A percentile compares a stretch with the other conserved stretches of the same genome.
phyloP scores from a whole-genome alignment of 2,113 vertebrate species.

The Aphyosemion australe region DNA sequence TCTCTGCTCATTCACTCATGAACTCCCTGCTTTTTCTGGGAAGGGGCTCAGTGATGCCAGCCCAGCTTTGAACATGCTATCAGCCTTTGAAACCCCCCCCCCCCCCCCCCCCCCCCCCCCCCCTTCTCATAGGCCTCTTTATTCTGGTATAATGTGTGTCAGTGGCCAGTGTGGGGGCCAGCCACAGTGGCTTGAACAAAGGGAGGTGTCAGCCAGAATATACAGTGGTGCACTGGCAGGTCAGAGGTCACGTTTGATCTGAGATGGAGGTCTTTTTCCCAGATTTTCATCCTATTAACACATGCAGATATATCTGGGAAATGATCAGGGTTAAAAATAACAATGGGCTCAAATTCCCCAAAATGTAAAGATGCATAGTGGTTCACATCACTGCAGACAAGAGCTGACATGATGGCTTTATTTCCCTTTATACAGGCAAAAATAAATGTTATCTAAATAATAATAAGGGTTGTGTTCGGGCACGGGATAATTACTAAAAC shows the following conservation, averaged over 20 bases:
- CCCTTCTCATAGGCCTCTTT: slow-evolving; percentile 32
- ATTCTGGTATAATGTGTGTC: slow-evolving; percentile 44
- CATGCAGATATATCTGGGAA: slow-evolving; percentile 69
- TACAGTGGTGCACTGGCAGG: slow-evolving; percentile 55
- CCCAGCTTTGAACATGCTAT: slow-evolving; percentile 37
- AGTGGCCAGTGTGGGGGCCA: slow-evolving; percentile 59
- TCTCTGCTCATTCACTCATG: slow-evolving; percentile 57
- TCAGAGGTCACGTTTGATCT: slow-evolving; percentile 74
- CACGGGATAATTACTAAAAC: slow-evolving; percentile 25
- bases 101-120: background rate
- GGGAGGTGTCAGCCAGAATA: slow-evolving; percentile 58
- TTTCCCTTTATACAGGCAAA: background rate
- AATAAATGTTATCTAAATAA: too few species aligned
- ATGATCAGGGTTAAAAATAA: slow-evolving; percentile 35
- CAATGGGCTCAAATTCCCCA: slow-evolving; percentile 21
- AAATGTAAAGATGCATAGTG: background rate
- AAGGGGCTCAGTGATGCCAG: slow-evolving; percentile 23
- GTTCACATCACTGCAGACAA: background rate
- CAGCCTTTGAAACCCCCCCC: slow-evolving; percentile 12
- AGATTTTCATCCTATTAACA: slow-evolving; percentile 52
- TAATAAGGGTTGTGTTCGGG: too few species aligned
- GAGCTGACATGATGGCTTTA: background rate
- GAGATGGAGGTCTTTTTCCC: slow-evolving; percentile 50
- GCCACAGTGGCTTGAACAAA: slow-evolving; percentile 59
- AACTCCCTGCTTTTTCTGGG: slow-evolving; percentile 42